phyloP scores from a whole-genome alignment of 37 sponge, comb jelly and placozoan genomes.

The Lycopodina hypogea region DNA sequence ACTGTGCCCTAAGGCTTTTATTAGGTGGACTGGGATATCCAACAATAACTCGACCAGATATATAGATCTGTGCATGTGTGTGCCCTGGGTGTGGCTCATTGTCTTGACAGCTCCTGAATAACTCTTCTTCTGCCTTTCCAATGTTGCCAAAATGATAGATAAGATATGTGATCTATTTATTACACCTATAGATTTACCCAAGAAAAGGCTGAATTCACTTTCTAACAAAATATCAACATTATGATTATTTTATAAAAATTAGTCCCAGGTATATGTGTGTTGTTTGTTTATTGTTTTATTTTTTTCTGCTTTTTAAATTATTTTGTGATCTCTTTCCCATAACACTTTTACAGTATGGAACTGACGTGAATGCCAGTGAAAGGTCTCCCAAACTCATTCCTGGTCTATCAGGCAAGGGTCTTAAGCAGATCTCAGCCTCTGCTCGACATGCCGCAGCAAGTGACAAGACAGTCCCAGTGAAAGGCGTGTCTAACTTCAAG shows the following conservation, averaged over 20 bases:
- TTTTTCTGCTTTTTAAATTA: too few relatives aligned
- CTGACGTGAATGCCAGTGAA: constrained; percentile 5
- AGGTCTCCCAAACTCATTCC: constrained; percentile 47
- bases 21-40: too few relatives aligned
- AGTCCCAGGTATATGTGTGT: too few relatives aligned
- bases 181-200: background rate
- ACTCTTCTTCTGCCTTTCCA: too few relatives aligned
- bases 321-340: too few relatives aligned
- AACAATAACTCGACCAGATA: too few relatives aligned
- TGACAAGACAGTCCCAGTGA: constrained; percentile 41
- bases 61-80: too few relatives aligned
- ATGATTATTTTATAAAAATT: too few relatives aligned
- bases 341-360: constrained; percentile 1
- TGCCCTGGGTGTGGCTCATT: background rate
- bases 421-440: constrained; percentile 79
- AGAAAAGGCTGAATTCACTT: too few relatives aligned
- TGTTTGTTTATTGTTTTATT: background rate
- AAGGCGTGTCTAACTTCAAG: constrained; percentile 15
- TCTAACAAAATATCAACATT: too few relatives aligned
- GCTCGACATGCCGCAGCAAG: constrained; percentile 52
- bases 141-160: background rate
- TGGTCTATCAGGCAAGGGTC: constrained; percentile 40
- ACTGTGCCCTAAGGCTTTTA: too few relatives aligned
- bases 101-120: background rate
- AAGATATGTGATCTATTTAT: background rate